Base-by-base conservation (phyloP, 2,797 vertebrate genomes). In the Syncerus caffer region DNA sequence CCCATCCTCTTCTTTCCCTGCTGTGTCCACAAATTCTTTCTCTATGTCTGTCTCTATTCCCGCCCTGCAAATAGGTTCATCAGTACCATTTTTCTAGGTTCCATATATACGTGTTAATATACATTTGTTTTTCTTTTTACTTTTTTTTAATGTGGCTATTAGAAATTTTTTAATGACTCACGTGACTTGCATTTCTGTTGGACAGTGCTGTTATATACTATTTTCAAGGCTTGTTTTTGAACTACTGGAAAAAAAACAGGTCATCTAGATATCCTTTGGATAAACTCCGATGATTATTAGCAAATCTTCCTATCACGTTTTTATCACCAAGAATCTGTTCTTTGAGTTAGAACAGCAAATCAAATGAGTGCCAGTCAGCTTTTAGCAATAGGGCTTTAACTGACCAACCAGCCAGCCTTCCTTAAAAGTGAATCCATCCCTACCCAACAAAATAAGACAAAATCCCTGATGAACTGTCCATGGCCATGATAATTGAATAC, bases 151-250 rank as follows among this genome's bases (percentile, higher is more conserved):
- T 78, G 16, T 78, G n/a, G 31, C 58, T 85, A 55, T 21, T 86
- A 57, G 90, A 92, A 84, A 95, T 79, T 89, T 60, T 95, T 4
- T 67, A 42, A 74, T 96, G 93, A 57, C 29, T 4, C 60, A 2
- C 64, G n/a, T 94, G 57, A 21, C 45, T 90, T 85, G 13, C 83
- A n/a, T 74, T 87, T 93, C 74, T 95, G 2, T 84, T 76, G 21
- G 50, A 10, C 6, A 50, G 55, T 78, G 55, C 82, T 96, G 21
- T 55, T 90, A 17, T 14, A 60, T 71, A 23, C 64, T 13, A 29
- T 92, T 91, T 93, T 62, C 27, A 93, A 88, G 79, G 21, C 31
- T 96, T 90, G 1, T 16, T 34, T 97, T 89, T 74, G 19, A 94
- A 74, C 78, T 83, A 57, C n/a, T 42, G 9, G 55, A 74, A 95